phyloP scores from a whole-genome alignment of 2,113 vertebrate genomes.

The Hepsetus odoe region DNA sequence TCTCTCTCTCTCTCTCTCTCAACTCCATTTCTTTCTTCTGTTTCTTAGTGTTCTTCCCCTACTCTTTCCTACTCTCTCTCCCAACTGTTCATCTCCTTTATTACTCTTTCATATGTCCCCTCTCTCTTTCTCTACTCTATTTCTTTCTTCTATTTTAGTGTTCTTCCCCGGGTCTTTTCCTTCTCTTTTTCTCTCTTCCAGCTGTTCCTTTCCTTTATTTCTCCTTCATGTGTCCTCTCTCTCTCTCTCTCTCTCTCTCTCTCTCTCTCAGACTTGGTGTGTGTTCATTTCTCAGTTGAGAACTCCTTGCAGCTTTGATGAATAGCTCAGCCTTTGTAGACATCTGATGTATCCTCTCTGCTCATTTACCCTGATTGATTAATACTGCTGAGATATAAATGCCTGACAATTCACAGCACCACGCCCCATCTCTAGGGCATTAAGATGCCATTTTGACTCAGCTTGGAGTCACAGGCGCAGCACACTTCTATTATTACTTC shows the following conservation, averaged over 20 bases:
- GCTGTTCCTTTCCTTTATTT: background rate
- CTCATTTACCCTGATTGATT: constrained; percentile 46
- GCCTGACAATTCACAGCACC: constrained; percentile 1
- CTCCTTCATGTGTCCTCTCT: too few species aligned
- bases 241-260: background rate
- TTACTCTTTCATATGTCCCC: too few species aligned
- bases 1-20: too few species aligned
- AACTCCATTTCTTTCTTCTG: background rate
- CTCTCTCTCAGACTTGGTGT: background rate
- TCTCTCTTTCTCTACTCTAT: too few species aligned
- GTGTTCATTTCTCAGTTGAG: constrained; percentile 35
- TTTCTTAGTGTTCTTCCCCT: background rate
- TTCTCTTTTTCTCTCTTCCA: background rate
- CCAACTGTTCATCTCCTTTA: too few species aligned
- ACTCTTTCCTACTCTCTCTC: background rate
- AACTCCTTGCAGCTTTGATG: constrained; percentile 6
- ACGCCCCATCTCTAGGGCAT: background rate
- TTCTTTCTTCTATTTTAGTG: background rate
- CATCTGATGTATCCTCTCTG: constrained; percentile 34
- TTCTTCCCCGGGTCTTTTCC: background rate
- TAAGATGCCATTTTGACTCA: background rate
- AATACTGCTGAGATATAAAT: constrained; percentile 20
- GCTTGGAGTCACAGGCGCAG: background rate
- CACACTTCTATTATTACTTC: background rate
- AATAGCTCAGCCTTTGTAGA: constrained; percentile 8